phyloP scores from a whole-genome alignment of 2,113 vertebrate species.

The Martes martes region DNA sequence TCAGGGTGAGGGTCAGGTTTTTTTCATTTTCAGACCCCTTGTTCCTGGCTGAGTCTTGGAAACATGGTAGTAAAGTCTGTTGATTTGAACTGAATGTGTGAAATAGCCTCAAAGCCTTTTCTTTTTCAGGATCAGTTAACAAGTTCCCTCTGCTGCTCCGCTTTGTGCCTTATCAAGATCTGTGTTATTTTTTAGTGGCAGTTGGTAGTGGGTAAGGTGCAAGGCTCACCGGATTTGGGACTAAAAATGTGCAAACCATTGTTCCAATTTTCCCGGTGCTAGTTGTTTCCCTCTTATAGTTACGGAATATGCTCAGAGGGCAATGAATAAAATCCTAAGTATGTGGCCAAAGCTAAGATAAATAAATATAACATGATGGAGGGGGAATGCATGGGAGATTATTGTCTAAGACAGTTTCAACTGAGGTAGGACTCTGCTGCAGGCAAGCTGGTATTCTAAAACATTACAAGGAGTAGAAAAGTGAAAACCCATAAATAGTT shows the following conservation, averaged over 20 bases:
- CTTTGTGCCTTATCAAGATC: background rate
- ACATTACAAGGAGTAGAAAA: constrained; percentile 15
- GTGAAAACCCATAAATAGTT: background rate
- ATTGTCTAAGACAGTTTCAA: background rate
- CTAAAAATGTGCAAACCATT: background rate
- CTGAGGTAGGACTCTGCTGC: background rate
- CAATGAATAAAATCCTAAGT: background rate
- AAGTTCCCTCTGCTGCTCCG: background rate
- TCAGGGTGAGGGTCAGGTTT: background rate
- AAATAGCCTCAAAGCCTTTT: background rate
- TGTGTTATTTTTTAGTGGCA: background rate
- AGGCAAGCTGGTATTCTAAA: constrained; percentile 49
- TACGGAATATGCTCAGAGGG: background rate
- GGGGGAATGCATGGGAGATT: background rate
- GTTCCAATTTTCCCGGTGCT: background rate
- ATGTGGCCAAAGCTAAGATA: background rate
- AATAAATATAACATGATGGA: background rate
- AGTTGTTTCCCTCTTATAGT: constrained; percentile 2
- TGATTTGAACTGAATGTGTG: background rate
- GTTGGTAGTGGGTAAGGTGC: background rate
- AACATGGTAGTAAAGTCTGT: background rate
- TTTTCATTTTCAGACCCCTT: background rate
- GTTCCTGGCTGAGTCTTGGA: background rate
- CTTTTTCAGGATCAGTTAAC: background rate
- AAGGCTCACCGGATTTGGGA: background rate